Evolutionary conservation across 2,888 invertebrate species (phyloP).

Genomic region (Rhingia campestris): DNA sequence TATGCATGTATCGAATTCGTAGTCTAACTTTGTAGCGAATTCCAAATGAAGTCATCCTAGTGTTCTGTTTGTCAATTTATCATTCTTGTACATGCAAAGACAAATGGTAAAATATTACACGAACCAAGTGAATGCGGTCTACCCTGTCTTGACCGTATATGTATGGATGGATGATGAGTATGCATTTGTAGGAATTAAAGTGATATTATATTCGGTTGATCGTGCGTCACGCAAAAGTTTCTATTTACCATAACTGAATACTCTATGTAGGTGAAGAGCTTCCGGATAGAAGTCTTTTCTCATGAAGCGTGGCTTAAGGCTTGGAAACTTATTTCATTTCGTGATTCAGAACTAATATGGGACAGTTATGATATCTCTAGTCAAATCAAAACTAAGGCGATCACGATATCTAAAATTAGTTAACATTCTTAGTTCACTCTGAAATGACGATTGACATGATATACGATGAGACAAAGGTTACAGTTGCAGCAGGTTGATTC

Average conservation of each 20-base stretch:
- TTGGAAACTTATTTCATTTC: too few relatives aligned
- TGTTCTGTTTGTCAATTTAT: constrained; percentile 64
- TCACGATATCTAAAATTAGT: too few relatives aligned
- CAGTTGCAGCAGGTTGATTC: too few relatives aligned
- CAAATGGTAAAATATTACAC: constrained; percentile 34
- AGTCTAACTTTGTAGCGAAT: constrained; percentile 53
- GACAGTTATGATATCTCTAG: too few relatives aligned
- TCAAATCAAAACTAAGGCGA: too few relatives aligned
- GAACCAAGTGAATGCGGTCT: constrained; percentile 1
- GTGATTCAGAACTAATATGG: too few relatives aligned
- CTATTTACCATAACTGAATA: neutral
- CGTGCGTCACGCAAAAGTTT: constrained; percentile 9
- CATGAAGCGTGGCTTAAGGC: neutral
- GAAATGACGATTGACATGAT: too few relatives aligned
- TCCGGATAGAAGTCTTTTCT: neutral
- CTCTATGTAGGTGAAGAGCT: neutral
- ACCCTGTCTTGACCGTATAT: neutral
- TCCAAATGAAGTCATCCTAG: constrained; percentile 63
- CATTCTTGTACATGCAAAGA: constrained; percentile 50
- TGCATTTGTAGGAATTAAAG: constrained; percentile 12
- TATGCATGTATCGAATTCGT: constrained; percentile 46
- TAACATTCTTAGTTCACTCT: too few relatives aligned
- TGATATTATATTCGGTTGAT: neutral
- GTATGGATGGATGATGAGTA: constrained; percentile 4
- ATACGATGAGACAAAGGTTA: too few relatives aligned